phyloP scores from a whole-genome alignment of 2,888 invertebrate species.

The Diarsia mendica region DNA sequence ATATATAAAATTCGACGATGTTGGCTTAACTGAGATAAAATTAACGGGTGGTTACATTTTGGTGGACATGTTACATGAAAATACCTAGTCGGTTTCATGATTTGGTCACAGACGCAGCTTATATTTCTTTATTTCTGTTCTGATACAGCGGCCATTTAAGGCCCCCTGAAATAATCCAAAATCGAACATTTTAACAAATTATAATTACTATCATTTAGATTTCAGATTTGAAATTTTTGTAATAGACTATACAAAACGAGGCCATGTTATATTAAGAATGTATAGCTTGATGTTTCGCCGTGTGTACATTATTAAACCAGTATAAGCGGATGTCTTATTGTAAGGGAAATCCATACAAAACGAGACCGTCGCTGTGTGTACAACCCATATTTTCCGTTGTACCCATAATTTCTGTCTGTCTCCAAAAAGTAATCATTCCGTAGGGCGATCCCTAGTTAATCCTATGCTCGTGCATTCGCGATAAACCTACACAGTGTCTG shows the following conservation, averaged over 20 bases:
- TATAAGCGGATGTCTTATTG: neutral
- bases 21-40: neutral
- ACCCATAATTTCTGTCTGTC: neutral
- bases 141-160: no score
- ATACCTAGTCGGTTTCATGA: neutral
- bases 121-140: no score
- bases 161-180: no score
- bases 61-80: neutral
- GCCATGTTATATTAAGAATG: no score
- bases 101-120: neutral
- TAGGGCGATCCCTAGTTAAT: constrained; percentile 3
- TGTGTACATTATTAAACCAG: neutral
- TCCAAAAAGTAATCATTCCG: neutral
- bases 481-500: constrained; percentile 42
- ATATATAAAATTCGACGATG: constrained; percentile 34
- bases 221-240: no score
- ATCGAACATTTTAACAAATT: no score
- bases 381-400: neutral
- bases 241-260: no score
- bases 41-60: neutral
- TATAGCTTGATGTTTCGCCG: no score
- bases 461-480: constrained; percentile 32
- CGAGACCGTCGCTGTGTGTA: neutral
- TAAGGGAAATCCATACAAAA: neutral
- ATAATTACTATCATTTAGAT: no score